Percentiles rank a stretch among this genome's conserved stretches.
Evolutionary conservation across 2,888 invertebrate species (phyloP).

Genomic region (Metalampra italica): DNA sequence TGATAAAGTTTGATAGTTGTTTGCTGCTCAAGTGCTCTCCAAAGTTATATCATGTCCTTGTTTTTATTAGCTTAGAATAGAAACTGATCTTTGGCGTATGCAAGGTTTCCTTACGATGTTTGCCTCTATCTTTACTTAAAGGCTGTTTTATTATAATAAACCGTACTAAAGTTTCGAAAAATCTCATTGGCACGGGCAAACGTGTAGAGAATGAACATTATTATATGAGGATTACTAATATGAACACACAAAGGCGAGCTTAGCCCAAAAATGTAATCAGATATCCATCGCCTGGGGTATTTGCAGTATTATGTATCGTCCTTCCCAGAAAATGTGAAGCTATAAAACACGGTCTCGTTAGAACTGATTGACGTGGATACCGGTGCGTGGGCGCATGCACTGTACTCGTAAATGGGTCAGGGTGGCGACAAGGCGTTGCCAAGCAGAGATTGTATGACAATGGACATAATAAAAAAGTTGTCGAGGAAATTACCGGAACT

Average conservation of each 20-base stretch:
- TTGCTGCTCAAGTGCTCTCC: neutral
- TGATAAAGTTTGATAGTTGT: neutral
- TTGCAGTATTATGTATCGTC: constrained; percentile 21
- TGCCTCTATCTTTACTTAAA: too few species aligned
- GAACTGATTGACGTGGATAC: constrained; percentile 44
- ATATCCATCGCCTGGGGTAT: constrained; percentile 7
- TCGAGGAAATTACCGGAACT: too few species aligned
- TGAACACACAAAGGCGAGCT: too few species aligned
- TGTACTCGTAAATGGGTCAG: constrained; percentile 66
- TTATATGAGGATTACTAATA: too few species aligned
- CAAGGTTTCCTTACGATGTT: too few species aligned
- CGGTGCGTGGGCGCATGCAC: constrained; percentile 63
- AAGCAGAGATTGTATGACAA: constrained; percentile 7
- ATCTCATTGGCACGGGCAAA: too few species aligned
- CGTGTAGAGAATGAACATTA: too few species aligned
- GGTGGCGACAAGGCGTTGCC: constrained; percentile 39
- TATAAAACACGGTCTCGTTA: constrained; percentile 30
- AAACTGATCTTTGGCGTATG: too few species aligned
- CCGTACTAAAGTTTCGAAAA: too few species aligned
- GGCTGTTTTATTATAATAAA: too few species aligned
- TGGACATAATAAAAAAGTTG: neutral
- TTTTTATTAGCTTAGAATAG: too few species aligned
- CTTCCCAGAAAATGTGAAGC: constrained; percentile 34
- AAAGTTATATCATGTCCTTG: too few species aligned
- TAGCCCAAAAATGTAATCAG: neutral